Percentiles rank a stretch among this genome's conserved stretches.
These are phyloP conservation scores for Heliothis peltigera DNA, from an alignment of 2,888 invertebrate species.

Conservation along the genomic window DNA sequence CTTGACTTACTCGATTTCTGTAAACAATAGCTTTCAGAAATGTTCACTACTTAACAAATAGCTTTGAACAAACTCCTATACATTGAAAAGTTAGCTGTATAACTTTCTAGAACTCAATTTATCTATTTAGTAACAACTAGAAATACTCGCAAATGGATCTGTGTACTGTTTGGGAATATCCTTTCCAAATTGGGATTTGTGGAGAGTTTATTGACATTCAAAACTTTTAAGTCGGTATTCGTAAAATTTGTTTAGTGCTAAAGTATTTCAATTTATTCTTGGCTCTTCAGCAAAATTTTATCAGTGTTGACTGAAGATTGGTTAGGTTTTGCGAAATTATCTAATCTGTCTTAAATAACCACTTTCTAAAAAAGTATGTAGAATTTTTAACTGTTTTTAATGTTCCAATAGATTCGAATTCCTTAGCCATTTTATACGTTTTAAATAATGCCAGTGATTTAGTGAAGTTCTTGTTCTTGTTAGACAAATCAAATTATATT, in stretches of 20 bases:
- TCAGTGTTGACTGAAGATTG: too few species aligned
- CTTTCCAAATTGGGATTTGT: constrained; percentile 25
- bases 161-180: constrained; percentile 28
- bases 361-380: too few species aligned
- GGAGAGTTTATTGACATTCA: constrained; percentile 13
- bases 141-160: constrained; percentile 34
- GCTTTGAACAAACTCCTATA: constrained; percentile 34
- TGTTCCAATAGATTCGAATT: too few species aligned
- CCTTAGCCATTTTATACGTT: too few species aligned
- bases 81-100: constrained; percentile 32
- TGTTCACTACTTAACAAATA: constrained; percentile 25
- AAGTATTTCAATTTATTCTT: background rate
- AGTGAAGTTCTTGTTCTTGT: too few species aligned
- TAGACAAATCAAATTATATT: too few species aligned
- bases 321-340: too few species aligned
- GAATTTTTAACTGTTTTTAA: too few species aligned
- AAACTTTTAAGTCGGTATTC: constrained; percentile 22
- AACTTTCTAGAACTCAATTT: constrained; percentile 49
- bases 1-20: constrained; percentile 4
- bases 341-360: too few species aligned
- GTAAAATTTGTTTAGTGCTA: constrained; percentile 25
- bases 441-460: too few species aligned
- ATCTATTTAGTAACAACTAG: constrained; percentile 38
- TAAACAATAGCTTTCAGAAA: constrained; percentile 29
- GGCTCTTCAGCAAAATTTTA: constrained; percentile 26